phyloP scores from a whole-genome alignment of 2,888 invertebrate genomes.

The Eristalinus aeneus region DNA sequence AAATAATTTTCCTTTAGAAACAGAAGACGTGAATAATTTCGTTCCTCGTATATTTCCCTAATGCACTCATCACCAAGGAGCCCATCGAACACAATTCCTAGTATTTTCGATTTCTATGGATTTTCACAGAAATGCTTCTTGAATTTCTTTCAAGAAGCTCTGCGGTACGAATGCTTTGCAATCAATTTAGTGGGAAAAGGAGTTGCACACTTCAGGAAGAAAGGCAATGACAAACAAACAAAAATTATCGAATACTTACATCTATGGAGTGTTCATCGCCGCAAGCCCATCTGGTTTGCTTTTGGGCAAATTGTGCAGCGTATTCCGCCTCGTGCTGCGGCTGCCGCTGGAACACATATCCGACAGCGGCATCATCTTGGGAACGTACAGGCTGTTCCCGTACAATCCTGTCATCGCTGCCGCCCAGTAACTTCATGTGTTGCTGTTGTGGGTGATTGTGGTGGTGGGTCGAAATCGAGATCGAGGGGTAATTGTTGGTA shows the following conservation, averaged over 20 bases:
- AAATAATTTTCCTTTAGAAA: too few relatives aligned
- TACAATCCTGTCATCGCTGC: constrained; percentile 85
- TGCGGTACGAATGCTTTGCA: neutral
- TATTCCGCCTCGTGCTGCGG: constrained; percentile 91
- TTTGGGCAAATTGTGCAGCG: constrained; percentile 85
- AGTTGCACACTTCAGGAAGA: neutral
- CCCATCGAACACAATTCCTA: too few relatives aligned
- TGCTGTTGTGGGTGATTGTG: constrained; percentile 76
- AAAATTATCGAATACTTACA: constrained; percentile 83
- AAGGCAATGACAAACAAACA: neutral
- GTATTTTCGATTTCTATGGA: neutral
- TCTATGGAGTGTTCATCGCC: constrained; percentile 94
- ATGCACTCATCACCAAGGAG: too few relatives aligned
- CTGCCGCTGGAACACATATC: constrained; percentile 92
- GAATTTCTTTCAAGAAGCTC: neutral
- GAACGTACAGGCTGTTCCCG: constrained; percentile 78
- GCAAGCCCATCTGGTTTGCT: constrained; percentile 90
- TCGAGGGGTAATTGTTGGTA: constrained; percentile 76
- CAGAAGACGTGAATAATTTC: too few relatives aligned
- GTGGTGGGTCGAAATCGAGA: constrained; percentile 79
- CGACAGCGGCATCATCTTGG: constrained; percentile 95
- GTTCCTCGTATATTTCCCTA: too few relatives aligned
- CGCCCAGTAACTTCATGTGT: constrained; percentile 91
- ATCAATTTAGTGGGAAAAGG: neutral
- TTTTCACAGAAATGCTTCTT: neutral